Evolutionary conservation across 1,140 invertebrate species (phyloP), one percentile per base, ranked within the genome.

Genomic region (Geopemphigus sp.): DNA sequence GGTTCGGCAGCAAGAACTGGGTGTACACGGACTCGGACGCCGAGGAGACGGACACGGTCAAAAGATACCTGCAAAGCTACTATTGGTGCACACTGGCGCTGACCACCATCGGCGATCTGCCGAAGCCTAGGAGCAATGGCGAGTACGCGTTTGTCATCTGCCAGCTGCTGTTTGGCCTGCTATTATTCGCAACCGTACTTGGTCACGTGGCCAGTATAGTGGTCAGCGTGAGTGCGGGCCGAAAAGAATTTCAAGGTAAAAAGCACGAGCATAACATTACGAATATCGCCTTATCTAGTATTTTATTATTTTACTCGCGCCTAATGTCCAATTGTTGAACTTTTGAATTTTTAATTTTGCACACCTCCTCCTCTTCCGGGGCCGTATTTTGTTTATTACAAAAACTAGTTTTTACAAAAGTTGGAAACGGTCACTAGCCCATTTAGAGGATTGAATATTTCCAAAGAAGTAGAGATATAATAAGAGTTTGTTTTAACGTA

Each of bases 21-120:
- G 93, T 94, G 84, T 96, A 93, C 86, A 90, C 89, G 84, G 92
- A 93, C 83, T 91, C 91, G 64, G 91, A 94, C 84, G 90, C 91
- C 64, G 91, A 94, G 84, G 91, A 90, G 82, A 90, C 90, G 61
- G 95, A 97, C 83, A 94, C 95, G 80, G 92, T 96, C 82, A 94
- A 95, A 86, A 93, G 95, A 84, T 98, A 99, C 87, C 88, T 99
- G 83, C 95, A 98, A 87, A 96, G 95, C 87, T 97, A 98, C 86
- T 98, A 98, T 87, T 98, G 96, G 96, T 98, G 96, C 85, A 98
- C 96, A 57, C 87, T 98, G 84, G 95, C 95, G 61, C 88, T 98
- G 70, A 98, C 96, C 22, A 97, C 95, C 54, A 96, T 98, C 83
- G 92, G 85, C 83, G 91, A 92, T 84, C 84, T 92, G 82, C 91